phyloP scores from a whole-genome alignment of 2,797 vertebrate species.

The Trachops cirrhosus region DNA sequence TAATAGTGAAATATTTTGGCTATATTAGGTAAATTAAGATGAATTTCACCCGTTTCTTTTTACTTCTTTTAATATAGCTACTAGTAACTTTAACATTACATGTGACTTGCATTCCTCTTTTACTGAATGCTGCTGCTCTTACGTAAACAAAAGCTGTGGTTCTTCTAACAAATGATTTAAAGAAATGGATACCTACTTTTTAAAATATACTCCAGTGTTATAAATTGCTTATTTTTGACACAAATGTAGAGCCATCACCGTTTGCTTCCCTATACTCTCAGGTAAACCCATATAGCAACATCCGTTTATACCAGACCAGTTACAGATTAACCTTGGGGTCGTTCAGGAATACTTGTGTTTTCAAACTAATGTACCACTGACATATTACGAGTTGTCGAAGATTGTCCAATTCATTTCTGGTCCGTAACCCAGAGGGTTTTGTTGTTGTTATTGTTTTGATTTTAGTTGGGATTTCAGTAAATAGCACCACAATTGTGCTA shows the following conservation, averaged over 20 bases:
- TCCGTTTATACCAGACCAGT: not conserved
- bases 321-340: not conserved
- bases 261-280: not conserved
- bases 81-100: slow-evolving; percentile 8
- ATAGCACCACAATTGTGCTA: not conserved
- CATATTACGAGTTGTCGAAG: not conserved
- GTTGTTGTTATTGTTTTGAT: not conserved
- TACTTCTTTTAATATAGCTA: not conserved
- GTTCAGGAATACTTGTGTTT: not conserved
- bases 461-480: not conserved
- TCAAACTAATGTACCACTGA: not conserved
- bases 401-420: not conserved
- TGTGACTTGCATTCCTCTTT: not conserved
- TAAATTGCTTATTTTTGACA: not conserved
- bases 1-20: slow-evolving; percentile 17
- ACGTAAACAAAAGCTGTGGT: not conserved
- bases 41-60: not conserved
- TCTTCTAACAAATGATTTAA: not conserved
- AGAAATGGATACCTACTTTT: not conserved
- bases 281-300: not conserved
- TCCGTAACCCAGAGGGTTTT: not conserved
- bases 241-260: not conserved
- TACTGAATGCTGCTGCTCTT: not conserved
- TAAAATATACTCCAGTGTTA: not conserved
- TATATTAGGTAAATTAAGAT: not conserved